Evolutionary conservation across 1,140 invertebrate species (phyloP).

Genomic region (Agrilus planipennis): DNA sequence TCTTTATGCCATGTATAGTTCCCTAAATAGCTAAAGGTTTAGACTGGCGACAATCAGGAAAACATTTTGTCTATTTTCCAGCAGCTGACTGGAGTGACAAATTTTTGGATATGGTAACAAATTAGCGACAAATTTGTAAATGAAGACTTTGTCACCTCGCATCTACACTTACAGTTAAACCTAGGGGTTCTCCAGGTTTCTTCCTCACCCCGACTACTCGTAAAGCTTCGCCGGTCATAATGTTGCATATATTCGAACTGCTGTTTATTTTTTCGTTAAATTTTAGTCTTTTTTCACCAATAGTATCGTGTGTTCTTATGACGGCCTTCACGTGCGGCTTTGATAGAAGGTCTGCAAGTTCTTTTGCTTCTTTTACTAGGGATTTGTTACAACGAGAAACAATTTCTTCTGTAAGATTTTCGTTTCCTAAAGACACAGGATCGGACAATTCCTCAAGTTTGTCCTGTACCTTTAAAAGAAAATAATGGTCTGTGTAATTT

Average conservation of each 20-base stretch:
- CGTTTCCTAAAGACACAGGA: slow-evolving; percentile 34
- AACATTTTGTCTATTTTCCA: no score
- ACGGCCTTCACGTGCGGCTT: slow-evolving; percentile 45
- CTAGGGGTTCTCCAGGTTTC: slow-evolving; percentile 78
- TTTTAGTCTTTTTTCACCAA: slow-evolving; percentile 35
- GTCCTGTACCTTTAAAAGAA: slow-evolving; percentile 45
- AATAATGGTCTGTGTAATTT: no score
- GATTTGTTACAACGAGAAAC: slow-evolving; percentile 31
- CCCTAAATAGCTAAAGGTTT: no score
- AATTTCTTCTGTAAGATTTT: slow-evolving; percentile 32
- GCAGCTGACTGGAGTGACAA: no score
- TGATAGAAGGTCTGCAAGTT: slow-evolving; percentile 36
- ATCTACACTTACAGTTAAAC: slow-evolving; percentile 46
- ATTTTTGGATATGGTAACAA: no score
- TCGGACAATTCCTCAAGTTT: slow-evolving; percentile 36
- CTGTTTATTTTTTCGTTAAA: slow-evolving; percentile 11
- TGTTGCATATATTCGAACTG: slow-evolving; percentile 27
- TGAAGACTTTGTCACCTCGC: neutral
- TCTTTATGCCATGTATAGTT: no score
- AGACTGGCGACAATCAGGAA: no score
- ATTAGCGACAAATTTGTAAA: neutral
- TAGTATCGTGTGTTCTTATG: slow-evolving; percentile 56
- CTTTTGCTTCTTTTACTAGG: slow-evolving; percentile 35
- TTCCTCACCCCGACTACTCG: slow-evolving; percentile 84
- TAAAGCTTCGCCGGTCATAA: slow-evolving; percentile 59